Conservation (phyloP, 2,888 invertebrate species). For the Drosophila limbata region DNA sequence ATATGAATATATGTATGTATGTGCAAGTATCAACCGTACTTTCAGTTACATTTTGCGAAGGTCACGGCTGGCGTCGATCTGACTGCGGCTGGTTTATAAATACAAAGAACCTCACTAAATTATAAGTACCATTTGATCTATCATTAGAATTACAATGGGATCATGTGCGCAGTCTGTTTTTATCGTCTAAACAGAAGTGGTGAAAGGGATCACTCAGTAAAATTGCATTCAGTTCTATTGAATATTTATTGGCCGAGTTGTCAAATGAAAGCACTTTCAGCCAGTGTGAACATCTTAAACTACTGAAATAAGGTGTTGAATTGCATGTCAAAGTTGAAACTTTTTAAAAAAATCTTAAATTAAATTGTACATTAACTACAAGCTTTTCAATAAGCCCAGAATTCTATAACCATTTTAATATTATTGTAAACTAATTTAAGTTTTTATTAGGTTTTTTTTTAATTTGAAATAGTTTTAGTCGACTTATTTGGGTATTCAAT, state of each 20-base stretch:
- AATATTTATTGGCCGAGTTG: slow-evolving; percentile 6
- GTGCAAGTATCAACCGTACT: slow-evolving; percentile 9
- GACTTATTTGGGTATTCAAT: too few relatives aligned
- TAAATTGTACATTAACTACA: too few relatives aligned
- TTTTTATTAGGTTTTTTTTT: too few relatives aligned
- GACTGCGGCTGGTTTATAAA: slow-evolving; percentile 64
- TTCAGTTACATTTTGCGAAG: slow-evolving; percentile 49
- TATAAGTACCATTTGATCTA: slow-evolving; percentile 60
- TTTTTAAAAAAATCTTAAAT: too few relatives aligned
- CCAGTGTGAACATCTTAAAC: not conserved
- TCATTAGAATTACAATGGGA: slow-evolving; percentile 49
- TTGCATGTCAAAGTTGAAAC: too few relatives aligned
- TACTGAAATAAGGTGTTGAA: not conserved
- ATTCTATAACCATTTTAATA: too few relatives aligned
- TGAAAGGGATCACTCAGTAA: not conserved
- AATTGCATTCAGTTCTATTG: not conserved
- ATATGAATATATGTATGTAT: not conserved
- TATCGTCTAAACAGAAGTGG: not conserved
- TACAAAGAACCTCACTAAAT: slow-evolving; percentile 65
- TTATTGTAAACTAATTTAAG: too few relatives aligned
- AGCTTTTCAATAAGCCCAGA: too few relatives aligned
- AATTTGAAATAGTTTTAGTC: too few relatives aligned
- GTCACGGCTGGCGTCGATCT: slow-evolving; percentile 50
- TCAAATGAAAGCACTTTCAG: not conserved
- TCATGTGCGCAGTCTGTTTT: slow-evolving; percentile 35